Percentiles rank a stretch among this genome's conserved stretches.
Conservation (phyloP, 2,888 invertebrate species). For the Dione vanillae region DNA sequence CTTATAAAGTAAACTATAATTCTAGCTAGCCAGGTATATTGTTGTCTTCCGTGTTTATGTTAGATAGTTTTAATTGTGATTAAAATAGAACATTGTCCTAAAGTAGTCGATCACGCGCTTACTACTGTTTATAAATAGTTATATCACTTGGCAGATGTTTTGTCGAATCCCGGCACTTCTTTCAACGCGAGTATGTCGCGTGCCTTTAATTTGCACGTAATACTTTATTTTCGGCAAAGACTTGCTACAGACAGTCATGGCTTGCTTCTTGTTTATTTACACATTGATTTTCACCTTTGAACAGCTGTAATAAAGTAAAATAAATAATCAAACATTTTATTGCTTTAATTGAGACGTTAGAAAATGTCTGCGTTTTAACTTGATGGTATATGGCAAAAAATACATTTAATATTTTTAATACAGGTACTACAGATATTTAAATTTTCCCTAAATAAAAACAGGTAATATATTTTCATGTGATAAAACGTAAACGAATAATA, state of each 20-base stretch:
- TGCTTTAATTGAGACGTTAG: conserved; percentile 8
- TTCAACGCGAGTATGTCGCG: conserved; percentile 64
- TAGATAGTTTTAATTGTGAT: conserved; percentile 62
- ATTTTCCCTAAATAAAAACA: not conserved
- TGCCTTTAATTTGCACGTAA: conserved; percentile 52
- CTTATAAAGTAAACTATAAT: not conserved
- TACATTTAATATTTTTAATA: not conserved
- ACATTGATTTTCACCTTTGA: conserved; percentile 32
- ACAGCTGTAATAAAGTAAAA: conserved; percentile 30
- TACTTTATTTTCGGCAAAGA: conserved; percentile 57
- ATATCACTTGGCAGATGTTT: conserved; percentile 79
- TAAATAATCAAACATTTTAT: conserved; percentile 21
- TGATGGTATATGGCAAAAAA: not conserved
- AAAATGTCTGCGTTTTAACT: conserved; percentile 9
- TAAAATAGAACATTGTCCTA: conserved; percentile 67
- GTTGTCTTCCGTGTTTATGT: conserved; percentile 49
- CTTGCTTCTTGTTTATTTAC: conserved; percentile 50
- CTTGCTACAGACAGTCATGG: conserved; percentile 54
- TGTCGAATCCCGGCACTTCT: conserved; percentile 57
- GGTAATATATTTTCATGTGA: not conserved
- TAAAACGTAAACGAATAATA: not conserved
- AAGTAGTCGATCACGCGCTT: conserved; percentile 79
- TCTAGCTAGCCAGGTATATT: not conserved
- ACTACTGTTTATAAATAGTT: conserved; percentile 73
- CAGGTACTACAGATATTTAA: not conserved